Conservation (phyloP, 1,140 invertebrate genomes). For the Riptortus pedestris region DNA sequence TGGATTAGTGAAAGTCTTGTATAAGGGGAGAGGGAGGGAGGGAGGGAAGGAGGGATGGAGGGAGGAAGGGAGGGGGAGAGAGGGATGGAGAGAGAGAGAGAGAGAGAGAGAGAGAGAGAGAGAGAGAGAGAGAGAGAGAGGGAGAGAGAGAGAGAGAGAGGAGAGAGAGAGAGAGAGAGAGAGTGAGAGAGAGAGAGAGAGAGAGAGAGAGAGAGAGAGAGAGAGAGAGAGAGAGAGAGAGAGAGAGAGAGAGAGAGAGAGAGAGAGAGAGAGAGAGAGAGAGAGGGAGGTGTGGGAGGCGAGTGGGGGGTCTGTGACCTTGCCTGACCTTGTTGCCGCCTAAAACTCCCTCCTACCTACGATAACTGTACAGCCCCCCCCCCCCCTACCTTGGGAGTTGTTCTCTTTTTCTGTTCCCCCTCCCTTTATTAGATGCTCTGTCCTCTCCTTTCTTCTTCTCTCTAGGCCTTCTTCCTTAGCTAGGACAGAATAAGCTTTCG, state of each 20-base stretch:
- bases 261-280: not conserved
- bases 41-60: too few species aligned
- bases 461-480: too few species aligned
- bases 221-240: not conserved
- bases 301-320: not conserved
- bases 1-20: not conserved
- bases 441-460: constrained; percentile 2
- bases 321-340: constrained; percentile 6
- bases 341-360: not conserved
- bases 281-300: constrained; percentile 9
- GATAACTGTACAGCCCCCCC: not conserved
- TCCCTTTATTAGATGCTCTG: not conserved
- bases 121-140: constrained; percentile 17
- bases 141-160: constrained; percentile 16
- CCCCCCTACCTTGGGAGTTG: not conserved
- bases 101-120: constrained; percentile 17
- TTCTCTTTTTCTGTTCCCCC: not conserved
- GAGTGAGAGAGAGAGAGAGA: too few species aligned
- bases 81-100: too few species aligned
- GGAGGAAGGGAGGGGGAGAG: too few species aligned
- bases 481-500: too few species aligned
- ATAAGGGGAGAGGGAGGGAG: constrained; percentile 6
- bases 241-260: not conserved
- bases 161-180: too few species aligned
- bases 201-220: too few species aligned